These are phyloP conservation scores for Pelosia muscerda DNA, from an alignment of 2,888 invertebrate species.

Conservation along the genomic window DNA sequence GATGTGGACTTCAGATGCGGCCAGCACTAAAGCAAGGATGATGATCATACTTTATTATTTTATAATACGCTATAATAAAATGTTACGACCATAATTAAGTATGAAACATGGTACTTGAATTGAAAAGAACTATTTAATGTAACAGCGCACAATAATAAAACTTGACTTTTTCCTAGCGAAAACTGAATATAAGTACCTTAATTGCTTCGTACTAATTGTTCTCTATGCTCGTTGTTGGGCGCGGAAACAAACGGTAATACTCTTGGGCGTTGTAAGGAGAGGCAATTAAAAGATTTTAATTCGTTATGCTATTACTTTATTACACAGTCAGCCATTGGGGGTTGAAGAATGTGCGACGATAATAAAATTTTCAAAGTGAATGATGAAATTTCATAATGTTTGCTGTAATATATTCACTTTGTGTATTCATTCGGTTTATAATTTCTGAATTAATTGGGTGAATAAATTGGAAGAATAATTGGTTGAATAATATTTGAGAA, in stretches of 20 bases:
- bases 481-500: background rate
- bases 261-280: conserved; percentile 13
- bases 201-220: conserved; percentile 14
- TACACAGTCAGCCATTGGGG: conserved; percentile 1
- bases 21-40: no score
- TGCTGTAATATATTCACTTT: background rate
- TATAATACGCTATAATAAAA: background rate
- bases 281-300: conserved; percentile 19
- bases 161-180: background rate
- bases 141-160: background rate
- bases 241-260: conserved; percentile 17
- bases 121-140: background rate
- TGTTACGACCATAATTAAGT: background rate
- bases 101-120: background rate
- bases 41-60: no score
- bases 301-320: conserved; percentile 1
- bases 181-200: conserved; percentile 8
- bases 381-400: background rate
- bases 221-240: conserved; percentile 3
- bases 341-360: background rate
- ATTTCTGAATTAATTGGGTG: background rate
- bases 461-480: background rate
- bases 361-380: background rate
- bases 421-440: background rate
- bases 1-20: no score